Percentiles rank a stretch among this genome's conserved stretches.
Evolutionary conservation across 2,113 vertebrate species (phyloP).

Genomic region (Chitala chitala): DNA sequence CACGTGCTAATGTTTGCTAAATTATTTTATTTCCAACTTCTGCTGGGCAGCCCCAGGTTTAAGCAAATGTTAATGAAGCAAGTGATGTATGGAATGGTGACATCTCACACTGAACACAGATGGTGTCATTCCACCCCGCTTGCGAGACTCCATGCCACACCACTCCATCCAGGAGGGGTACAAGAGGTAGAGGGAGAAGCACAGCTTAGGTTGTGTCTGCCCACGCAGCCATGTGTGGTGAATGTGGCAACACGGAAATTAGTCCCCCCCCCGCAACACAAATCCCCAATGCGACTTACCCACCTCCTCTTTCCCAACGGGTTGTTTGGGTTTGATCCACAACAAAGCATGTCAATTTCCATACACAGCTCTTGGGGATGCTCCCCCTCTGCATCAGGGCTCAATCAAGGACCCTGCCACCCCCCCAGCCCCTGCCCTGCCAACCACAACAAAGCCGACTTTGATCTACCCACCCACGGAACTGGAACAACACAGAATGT

Average conservation of each 20-base stretch:
- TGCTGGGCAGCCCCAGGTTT: no score
- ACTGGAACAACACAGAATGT: neutral
- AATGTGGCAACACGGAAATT: neutral
- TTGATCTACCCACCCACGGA: slow-evolving; percentile 9
- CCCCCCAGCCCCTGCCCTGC: neutral
- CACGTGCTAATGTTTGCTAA: no score
- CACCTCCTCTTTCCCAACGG: neutral
- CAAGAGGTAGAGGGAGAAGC: no score
- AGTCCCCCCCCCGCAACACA: neutral
- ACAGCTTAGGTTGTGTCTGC: neutral
- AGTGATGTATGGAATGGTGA: no score
- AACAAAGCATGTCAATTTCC: neutral
- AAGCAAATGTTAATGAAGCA: no score
- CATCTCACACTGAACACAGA: no score
- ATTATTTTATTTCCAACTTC: no score
- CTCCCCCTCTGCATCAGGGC: neutral
- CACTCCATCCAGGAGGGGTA: no score
- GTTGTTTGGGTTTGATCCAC: neutral
- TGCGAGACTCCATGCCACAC: no score
- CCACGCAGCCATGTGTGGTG: neutral
- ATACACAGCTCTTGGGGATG: neutral
- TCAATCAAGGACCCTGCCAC: slow-evolving; percentile 21
- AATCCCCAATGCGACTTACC: no score
- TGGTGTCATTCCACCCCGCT: no score
- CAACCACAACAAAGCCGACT: slow-evolving; percentile 5